A percentile compares a stretch with the other conserved stretches of the same genome.
phyloP scores from a whole-genome alignment of 2,113 vertebrate genomes.

The Burhinus oedicnemus region DNA sequence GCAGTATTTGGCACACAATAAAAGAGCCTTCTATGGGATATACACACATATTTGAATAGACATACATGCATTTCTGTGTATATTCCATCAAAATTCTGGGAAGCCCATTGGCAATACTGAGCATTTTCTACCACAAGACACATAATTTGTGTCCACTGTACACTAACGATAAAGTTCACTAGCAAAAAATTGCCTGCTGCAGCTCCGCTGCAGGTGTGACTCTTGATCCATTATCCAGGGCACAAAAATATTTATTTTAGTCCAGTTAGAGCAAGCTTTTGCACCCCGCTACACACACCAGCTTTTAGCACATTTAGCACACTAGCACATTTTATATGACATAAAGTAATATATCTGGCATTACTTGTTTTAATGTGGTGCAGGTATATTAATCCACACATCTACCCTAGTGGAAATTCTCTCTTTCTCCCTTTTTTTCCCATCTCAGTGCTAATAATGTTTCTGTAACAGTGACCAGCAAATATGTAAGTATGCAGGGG shows the following conservation, averaged over 20 bases:
- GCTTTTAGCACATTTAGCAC: not conserved
- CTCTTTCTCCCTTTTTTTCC: not conserved
- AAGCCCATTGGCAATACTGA: not conserved
- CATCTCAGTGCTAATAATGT: not conserved
- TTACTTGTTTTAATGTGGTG: slow-evolving; percentile 66
- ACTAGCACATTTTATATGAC: not conserved
- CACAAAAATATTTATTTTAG: not conserved
- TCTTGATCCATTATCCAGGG: not conserved
- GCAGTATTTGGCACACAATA: not conserved
- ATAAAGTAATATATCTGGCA: not conserved
- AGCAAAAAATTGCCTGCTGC: not conserved
- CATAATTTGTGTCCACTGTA: not conserved
- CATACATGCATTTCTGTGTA: not conserved
- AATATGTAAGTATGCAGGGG: not conserved
- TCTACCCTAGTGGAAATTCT: not conserved
- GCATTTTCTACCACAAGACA: not conserved
- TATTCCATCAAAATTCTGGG: not conserved
- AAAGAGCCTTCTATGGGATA: not conserved
- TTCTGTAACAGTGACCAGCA: not conserved
- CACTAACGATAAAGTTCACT: not conserved
- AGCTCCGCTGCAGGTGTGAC: not conserved
- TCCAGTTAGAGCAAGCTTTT: not conserved
- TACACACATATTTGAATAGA: not conserved
- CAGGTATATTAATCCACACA: not conserved
- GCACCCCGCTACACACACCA: not conserved